A percentile compares a stretch with the other conserved stretches of the same genome.
Conservation (phyloP, 2,113 vertebrate genomes). For the western clawed frog (Xenopus tropicalis) region DNA sequence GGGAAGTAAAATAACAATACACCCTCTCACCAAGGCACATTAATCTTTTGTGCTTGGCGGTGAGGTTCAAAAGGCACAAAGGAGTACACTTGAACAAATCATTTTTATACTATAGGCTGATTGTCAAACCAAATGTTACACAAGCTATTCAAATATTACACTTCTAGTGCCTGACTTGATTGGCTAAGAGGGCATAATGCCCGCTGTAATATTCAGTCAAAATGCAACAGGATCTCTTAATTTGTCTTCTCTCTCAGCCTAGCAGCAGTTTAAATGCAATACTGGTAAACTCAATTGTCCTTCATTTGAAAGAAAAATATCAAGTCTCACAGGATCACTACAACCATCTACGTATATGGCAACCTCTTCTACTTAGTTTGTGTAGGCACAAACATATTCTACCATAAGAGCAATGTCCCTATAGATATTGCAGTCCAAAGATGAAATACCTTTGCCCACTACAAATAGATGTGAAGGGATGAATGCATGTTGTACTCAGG, state of each 20-base stretch:
- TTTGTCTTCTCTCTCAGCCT: not conserved
- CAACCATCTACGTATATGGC: too few relatives aligned
- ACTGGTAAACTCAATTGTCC: too few relatives aligned
- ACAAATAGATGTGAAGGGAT: too few relatives aligned
- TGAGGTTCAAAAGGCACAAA: conserved; percentile 32
- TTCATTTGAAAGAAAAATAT: too few relatives aligned
- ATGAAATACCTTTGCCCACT: too few relatives aligned
- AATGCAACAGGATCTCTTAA: not conserved
- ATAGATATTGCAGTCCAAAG: too few relatives aligned
- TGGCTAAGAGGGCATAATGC: conserved; percentile 6
- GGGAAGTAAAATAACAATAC: conserved; percentile 49
- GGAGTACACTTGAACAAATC: conserved; percentile 47
- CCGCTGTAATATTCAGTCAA: not conserved
- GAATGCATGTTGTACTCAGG: too few relatives aligned
- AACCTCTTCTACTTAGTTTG: too few relatives aligned
- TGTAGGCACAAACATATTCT: too few relatives aligned
- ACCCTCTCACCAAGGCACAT: conserved; percentile 48
- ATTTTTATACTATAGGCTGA: conserved; percentile 28
- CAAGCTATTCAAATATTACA: not conserved
- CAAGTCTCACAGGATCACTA: too few relatives aligned
- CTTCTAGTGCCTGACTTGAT: not conserved
- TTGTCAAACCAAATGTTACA: conserved; percentile 29
- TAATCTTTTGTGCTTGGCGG: conserved; percentile 42
- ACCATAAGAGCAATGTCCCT: too few relatives aligned
- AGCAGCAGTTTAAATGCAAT: not conserved